Evolutionary conservation across 2,113 vertebrate genomes (phyloP).

Genomic region (Hucho hucho): DNA sequence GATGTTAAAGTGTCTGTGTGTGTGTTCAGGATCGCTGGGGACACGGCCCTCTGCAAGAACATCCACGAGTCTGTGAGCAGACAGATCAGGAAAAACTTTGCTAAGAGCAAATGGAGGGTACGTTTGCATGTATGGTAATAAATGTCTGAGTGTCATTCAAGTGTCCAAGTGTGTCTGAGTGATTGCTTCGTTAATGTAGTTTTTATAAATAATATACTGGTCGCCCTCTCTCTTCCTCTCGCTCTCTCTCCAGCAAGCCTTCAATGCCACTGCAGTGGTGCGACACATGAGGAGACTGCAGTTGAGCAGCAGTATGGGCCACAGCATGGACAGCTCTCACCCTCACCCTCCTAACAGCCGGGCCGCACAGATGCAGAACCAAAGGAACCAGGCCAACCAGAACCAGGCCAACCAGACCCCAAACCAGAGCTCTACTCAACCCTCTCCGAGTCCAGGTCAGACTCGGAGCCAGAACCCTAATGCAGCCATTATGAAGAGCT

Average conservation of each 20-base stretch:
- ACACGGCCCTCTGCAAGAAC: conserved; percentile 96
- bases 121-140: conserved; percentile 21
- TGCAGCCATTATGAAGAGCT: conserved; percentile 68
- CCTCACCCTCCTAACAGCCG: conserved; percentile 5
- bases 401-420: conserved; percentile 11
- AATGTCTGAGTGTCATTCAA: too few relatives aligned
- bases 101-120: conserved; percentile 99
- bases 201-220: too few relatives aligned
- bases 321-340: conserved; percentile 71
- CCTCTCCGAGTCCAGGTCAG: neutral
- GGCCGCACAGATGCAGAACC: neutral
- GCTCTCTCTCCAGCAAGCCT: conserved; percentile 85
- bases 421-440: neutral
- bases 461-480: conserved; percentile 51
- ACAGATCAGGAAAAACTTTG: conserved; percentile 98
- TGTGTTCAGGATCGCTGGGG: conserved; percentile 89
- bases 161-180: too few relatives aligned
- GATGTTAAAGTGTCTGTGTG: conserved; percentile 1
- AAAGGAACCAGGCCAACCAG: conserved; percentile 62
- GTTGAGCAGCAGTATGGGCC: conserved; percentile 81
- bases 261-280: conserved; percentile 95
- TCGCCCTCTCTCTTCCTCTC: neutral
- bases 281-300: conserved; percentile 94
- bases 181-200: too few relatives aligned
- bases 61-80: conserved; percentile 97